Base-by-base conservation (phyloP, 2,888 invertebrate genomes). In the Hedya salicella region DNA sequence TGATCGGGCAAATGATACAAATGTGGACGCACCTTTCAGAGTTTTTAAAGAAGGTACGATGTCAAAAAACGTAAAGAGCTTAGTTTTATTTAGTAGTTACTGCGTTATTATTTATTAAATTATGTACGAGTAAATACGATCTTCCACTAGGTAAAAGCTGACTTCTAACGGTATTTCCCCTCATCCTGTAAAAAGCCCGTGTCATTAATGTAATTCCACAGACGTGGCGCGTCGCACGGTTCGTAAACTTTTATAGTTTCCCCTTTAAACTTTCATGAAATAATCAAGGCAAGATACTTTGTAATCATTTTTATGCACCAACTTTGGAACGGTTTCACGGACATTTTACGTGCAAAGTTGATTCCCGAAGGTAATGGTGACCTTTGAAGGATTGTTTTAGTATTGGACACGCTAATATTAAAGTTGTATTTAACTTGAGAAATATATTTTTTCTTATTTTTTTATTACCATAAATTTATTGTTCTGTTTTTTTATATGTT, bases 191-290 rank as follows among this genome's bases (percentile, higher is more conserved):
- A 64, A 36, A 74, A 78, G 75, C 75, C 74, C 77, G 78, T 81
- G 80, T 84, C 81, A 82, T 86, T 85, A 61, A 66, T 79, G 74
- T 70, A 74, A 86, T 81, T 85, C 82, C 67, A 76, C 70, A 73
- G 78, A 76, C 83, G 79, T 71, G 71, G 70, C 70, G 70, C 76
- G 78, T 71, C 78, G 70, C 76, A 75, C 73, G 75, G 77, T 80
- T 78, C 79, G 78, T 82, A 80, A 83, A 86, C 81, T 87, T 86
- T 86, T 84, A 87, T 87, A 87, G 86, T 87, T 87, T 82, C 79
- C 80, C 76, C 77, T 73, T 85, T 76, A 80, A 85, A 86, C 79
- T 86, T 87, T 83, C 79, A 82, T 79, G 79, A 79, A 81, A 85
- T 86, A 86, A 85, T 86, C 83, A 84, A 83, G 82, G 79, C 77